Conservation (phyloP, 1,140 invertebrate species). For the Centruroides vittatus region DNA sequence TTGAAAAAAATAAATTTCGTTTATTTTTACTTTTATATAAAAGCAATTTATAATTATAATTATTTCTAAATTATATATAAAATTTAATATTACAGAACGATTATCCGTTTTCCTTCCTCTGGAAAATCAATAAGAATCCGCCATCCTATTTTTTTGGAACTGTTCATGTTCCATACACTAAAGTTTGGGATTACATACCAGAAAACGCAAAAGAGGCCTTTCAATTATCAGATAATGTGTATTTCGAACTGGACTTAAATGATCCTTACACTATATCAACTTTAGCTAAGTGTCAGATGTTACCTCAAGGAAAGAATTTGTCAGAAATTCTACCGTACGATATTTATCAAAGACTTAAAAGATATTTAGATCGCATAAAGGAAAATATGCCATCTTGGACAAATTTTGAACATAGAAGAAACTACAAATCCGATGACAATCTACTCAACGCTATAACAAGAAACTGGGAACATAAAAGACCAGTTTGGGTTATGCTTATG, state of each 20-base stretch:
- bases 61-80: too few relatives aligned
- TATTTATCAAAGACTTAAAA: slow-evolving; percentile 34
- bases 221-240: slow-evolving; percentile 31
- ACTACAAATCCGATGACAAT: too few relatives aligned
- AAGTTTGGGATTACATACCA: slow-evolving; percentile 36
- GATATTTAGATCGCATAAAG: slow-evolving; percentile 35
- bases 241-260: slow-evolving; percentile 41
- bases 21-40: too few relatives aligned
- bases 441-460: slow-evolving; percentile 26
- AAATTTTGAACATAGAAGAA: too few relatives aligned
- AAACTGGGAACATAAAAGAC: slow-evolving; percentile 40
- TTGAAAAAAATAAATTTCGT: too few relatives aligned
- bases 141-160: slow-evolving; percentile 43
- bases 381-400: too few relatives aligned
- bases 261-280: slow-evolving; percentile 34
- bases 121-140: slow-evolving; percentile 29
- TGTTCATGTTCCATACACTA: slow-evolving; percentile 43
- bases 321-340: slow-evolving; percentile 34
- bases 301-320: slow-evolving; percentile 30
- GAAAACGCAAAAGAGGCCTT: slow-evolving; percentile 38
- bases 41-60: too few relatives aligned
- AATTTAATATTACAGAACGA: too few relatives aligned
- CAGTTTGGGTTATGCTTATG: slow-evolving; percentile 43
- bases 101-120: slow-evolving; percentile 23
- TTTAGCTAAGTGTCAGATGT: slow-evolving; percentile 37